phyloP scores from a whole-genome alignment of 2,113 vertebrate species.

The Entelurus aequoreus region DNA sequence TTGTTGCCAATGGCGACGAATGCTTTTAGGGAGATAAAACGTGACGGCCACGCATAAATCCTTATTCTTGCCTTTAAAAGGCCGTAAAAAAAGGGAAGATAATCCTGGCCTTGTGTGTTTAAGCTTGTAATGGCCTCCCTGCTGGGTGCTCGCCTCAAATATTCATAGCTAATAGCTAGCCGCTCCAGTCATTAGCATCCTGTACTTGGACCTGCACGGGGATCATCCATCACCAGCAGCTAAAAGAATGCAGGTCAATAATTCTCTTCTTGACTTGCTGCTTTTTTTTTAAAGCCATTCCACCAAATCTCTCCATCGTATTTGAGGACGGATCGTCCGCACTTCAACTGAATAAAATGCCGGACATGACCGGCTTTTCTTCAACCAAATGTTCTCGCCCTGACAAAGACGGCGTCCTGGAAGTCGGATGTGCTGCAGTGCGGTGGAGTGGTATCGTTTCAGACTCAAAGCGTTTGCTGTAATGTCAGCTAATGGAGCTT shows the following conservation, averaged over 20 bases:
- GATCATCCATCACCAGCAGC: slow-evolving; percentile 40
- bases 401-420: slow-evolving; percentile 57
- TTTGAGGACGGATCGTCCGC: slow-evolving; percentile 56
- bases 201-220: slow-evolving; percentile 25
- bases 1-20: no score
- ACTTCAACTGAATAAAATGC: slow-evolving; percentile 56
- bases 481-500: slow-evolving; percentile 64
- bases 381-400: slow-evolving; percentile 40
- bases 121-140: slow-evolving; percentile 15
- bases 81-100: slow-evolving; percentile 4
- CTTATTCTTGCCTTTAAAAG: slow-evolving; percentile 4
- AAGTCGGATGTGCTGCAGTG: slow-evolving; percentile 35
- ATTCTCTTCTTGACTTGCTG: slow-evolving; percentile 44
- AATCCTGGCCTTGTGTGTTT: slow-evolving; percentile 8
- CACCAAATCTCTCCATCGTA: slow-evolving; percentile 57
- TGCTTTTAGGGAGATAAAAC: not conserved
- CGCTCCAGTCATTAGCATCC: slow-evolving; percentile 24
- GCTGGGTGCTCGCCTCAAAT: slow-evolving; percentile 27
- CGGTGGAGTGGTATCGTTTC: slow-evolving; percentile 53
- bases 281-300: slow-evolving; percentile 53
- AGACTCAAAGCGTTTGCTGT: slow-evolving; percentile 49
- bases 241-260: no score
- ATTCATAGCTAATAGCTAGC: slow-evolving; percentile 30
- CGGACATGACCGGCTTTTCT: slow-evolving; percentile 35
- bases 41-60: slow-evolving; percentile 1